These are phyloP conservation scores for Sinhomidia bicolor DNA, from an alignment of 2,888 invertebrate genomes.

Conservation along the genomic window DNA sequence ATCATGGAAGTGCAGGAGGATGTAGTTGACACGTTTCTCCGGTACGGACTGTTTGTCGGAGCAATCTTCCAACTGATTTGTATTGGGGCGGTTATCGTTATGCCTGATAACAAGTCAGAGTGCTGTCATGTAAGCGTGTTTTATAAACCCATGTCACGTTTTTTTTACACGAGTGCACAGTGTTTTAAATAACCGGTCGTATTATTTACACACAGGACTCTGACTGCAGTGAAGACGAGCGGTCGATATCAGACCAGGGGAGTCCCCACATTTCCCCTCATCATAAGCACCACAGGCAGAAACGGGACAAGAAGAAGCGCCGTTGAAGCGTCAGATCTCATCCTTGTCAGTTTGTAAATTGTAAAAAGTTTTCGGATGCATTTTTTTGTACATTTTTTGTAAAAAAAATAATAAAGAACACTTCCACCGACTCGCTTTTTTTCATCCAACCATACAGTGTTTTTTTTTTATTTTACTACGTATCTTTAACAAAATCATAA, in stretches of 20 bases:
- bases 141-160: neutral
- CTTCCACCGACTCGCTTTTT: neutral
- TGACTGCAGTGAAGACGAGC: constrained; percentile 81
- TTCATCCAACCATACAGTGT: constrained; percentile 74
- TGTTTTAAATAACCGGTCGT: neutral
- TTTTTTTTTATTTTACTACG: constrained; percentile 54
- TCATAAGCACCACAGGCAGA: constrained; percentile 81
- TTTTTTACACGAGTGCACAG: neutral
- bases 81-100: constrained; percentile 90
- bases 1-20: constrained; percentile 82
- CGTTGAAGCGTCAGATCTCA: constrained; percentile 77
- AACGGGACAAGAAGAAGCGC: constrained; percentile 82
- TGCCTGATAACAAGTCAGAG: constrained; percentile 84
- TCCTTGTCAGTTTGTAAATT: no score
- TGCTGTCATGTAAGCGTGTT: constrained; percentile 66
- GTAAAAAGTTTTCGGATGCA: neutral
- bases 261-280: constrained; percentile 81
- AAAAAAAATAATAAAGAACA: constrained; percentile 2
- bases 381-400: constrained; percentile 24
- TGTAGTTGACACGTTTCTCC: constrained; percentile 87
- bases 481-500: neutral
- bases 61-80: constrained; percentile 94
- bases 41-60: constrained; percentile 91
- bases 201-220: constrained; percentile 80
- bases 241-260: constrained; percentile 81